Evolutionary conservation across 2,797 vertebrate genomes (phyloP).

Genomic region (Otus scops): DNA sequence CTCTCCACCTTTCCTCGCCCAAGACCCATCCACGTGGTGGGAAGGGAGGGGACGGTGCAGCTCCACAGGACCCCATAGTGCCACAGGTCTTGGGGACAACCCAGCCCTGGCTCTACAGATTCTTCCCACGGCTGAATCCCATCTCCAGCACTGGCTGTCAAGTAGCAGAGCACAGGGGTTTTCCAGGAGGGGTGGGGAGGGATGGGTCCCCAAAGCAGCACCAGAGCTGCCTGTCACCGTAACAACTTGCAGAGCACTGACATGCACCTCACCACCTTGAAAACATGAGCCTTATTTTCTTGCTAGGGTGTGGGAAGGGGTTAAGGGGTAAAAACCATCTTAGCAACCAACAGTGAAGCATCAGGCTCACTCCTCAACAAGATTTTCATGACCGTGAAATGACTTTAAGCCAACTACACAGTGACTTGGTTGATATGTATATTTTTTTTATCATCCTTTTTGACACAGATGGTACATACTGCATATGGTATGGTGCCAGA

Average conservation of each 20-base stretch:
- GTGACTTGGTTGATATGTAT: background rate
- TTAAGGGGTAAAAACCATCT: background rate
- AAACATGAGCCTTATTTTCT: background rate
- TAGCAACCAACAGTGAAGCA: background rate
- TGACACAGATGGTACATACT: background rate
- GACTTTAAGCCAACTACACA: background rate
- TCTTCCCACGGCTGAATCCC: background rate
- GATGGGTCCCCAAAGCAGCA: background rate
- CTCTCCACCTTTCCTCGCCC: background rate
- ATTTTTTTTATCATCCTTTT: background rate
- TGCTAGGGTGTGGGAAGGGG: accelerated
- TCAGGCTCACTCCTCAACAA: background rate
- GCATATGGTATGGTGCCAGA: background rate
- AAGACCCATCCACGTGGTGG: accelerated
- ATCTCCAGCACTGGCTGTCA: accelerated
- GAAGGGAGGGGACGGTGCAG: background rate
- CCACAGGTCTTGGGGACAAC: background rate
- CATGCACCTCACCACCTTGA: background rate
- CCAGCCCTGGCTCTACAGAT: accelerated
- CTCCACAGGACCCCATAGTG: accelerated
- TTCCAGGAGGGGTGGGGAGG: background rate
- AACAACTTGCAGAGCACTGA: background rate
- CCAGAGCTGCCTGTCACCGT: accelerated
- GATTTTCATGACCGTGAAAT: background rate
- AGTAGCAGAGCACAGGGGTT: background rate